Evolutionary conservation across 2,888 invertebrate species (phyloP).

Genomic region (Polydesmus complanatus): DNA sequence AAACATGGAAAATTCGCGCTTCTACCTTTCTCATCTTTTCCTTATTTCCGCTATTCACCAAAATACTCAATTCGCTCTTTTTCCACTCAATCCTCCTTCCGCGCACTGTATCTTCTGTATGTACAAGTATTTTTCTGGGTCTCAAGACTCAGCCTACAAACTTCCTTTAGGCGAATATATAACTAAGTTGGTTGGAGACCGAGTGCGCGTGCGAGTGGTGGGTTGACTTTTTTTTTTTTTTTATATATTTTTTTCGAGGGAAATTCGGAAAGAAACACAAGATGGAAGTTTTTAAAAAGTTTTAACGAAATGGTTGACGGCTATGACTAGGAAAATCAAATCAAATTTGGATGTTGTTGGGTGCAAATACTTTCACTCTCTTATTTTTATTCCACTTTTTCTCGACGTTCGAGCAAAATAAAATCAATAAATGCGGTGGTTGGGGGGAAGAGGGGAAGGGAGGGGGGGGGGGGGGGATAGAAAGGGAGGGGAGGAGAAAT

Average conservation of each 20-base stretch:
- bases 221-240: no score
- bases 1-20: no score
- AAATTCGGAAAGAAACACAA: not conserved
- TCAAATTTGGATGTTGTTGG: not conserved
- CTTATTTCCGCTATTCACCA: no score
- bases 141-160: not conserved
- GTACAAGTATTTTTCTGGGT: not conserved
- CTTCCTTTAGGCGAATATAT: not conserved
- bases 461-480: no score
- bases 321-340: not conserved
- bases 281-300: not conserved
- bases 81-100: not conserved
- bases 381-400: not conserved
- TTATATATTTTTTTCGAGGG: not conserved
- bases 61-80: no score
- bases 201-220: no score
- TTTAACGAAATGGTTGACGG: not conserved
- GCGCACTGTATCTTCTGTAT: not conserved
- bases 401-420: no score
- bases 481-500: no score
- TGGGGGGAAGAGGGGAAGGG: no score
- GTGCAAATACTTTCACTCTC: not conserved
- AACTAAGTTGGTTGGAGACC: not conserved
- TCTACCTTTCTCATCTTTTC: no score
- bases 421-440: no score